A percentile compares a stretch with the other conserved stretches of the same genome.
Conservation (phyloP, 2,113 vertebrate genomes). For the Dromiciops gliroides region DNA sequence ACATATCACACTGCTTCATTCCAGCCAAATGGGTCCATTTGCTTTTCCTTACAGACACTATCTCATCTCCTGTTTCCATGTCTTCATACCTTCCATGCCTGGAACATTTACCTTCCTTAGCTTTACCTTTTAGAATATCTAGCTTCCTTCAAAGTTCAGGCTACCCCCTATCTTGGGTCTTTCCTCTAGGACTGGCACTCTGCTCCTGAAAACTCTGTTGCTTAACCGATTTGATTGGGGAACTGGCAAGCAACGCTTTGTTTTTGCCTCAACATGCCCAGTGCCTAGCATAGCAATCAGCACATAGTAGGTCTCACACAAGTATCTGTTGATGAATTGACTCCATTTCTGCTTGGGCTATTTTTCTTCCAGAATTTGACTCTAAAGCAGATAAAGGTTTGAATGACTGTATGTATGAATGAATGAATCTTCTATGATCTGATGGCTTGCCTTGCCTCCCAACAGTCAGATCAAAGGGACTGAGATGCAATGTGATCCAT, state of each 20-base stretch:
- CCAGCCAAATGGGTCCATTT: not conserved
- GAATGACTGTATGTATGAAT: not conserved
- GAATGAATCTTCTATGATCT: not conserved
- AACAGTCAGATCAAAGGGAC: not conserved
- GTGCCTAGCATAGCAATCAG: not conserved
- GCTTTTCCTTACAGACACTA: not conserved
- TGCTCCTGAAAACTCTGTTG: not conserved
- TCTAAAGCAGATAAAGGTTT: not conserved
- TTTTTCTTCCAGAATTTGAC: not conserved
- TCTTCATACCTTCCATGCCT: not conserved
- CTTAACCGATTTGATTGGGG: not conserved
- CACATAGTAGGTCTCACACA: not conserved
- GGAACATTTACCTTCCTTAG: not conserved
- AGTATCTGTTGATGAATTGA: not conserved
- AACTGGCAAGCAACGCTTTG: not conserved
- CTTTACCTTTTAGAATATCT: not conserved
- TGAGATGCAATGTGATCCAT: not conserved
- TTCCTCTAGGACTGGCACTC: not conserved
- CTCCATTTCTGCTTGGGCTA: not conserved
- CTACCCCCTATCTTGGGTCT: not conserved
- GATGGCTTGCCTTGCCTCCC: not conserved
- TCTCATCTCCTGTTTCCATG: not conserved
- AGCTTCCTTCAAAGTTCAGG: not conserved
- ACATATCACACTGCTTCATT: not conserved
- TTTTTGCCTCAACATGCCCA: not conserved